Conservation (phyloP, 1,140 invertebrate genomes). For the Drosophila erecta region DNA sequence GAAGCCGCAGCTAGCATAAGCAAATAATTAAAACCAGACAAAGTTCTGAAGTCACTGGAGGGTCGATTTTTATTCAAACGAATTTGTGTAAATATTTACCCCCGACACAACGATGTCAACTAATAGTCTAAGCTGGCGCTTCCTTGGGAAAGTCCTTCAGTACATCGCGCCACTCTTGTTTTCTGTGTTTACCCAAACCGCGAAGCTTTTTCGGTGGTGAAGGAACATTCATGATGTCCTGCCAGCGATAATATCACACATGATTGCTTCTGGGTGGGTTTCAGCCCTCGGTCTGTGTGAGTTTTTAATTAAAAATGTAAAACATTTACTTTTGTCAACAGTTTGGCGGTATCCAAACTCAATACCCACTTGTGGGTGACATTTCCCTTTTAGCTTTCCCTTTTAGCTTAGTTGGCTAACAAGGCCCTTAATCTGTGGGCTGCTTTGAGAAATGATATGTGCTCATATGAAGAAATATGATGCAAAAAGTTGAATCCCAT, state of each 20-base stretch:
- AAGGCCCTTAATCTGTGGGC: not conserved
- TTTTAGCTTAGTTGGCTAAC: conserved; percentile 5
- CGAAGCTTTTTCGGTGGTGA: conserved; percentile 33
- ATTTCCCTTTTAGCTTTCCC: conserved; percentile 17
- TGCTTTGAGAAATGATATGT: not conserved
- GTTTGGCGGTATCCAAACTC: conserved; percentile 41
- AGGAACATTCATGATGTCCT: conserved; percentile 48
- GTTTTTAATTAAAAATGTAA: conserved; percentile 80
- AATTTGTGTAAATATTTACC: conserved; percentile 71
- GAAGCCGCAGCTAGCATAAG: conserved; percentile 65
- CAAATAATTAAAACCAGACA: conserved; percentile 75
- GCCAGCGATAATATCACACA: conserved; percentile 77
- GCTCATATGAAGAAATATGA: not conserved
- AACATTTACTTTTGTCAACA: conserved; percentile 63
- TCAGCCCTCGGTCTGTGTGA: conserved; percentile 32
- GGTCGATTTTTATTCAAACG: conserved; percentile 67
- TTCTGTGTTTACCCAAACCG: conserved; percentile 47
- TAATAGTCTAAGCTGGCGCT: conserved; percentile 55
- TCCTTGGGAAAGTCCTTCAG: conserved; percentile 58
- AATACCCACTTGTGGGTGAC: conserved; percentile 39
- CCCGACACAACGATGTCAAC: conserved; percentile 55
- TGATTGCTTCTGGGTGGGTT: conserved; percentile 38
- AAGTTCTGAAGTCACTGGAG: conserved; percentile 53
- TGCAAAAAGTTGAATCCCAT: not conserved
- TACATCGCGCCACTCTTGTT: conserved; percentile 14